Conservation (phyloP, 2,797 vertebrate genomes). For the Labeo calbasu region DNA sequence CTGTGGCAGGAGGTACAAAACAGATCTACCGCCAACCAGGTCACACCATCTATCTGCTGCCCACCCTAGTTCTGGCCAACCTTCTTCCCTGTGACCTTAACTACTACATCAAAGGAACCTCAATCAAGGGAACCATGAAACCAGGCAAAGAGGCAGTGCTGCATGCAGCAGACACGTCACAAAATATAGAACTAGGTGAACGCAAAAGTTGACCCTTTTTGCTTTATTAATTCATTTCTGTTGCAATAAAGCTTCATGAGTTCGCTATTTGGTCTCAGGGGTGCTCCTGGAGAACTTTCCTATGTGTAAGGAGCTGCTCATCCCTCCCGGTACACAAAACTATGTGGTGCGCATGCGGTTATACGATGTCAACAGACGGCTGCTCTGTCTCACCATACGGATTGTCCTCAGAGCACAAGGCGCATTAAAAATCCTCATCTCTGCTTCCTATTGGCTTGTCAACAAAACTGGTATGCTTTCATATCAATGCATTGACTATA, state of each 20-base stretch:
- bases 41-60: slow-evolving; percentile 92
- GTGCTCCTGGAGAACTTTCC: slow-evolving; percentile 92
- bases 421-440: slow-evolving; percentile 92
- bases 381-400: slow-evolving; percentile 91
- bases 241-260: neutral
- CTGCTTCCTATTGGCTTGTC: slow-evolving; percentile 93
- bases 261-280: slow-evolving; percentile 72
- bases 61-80: slow-evolving; percentile 92
- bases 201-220: no score
- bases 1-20: slow-evolving; percentile 85
- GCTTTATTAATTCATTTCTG: slow-evolving; percentile 8
- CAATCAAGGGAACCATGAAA: slow-evolving; percentile 88
- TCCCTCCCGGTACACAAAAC: slow-evolving; percentile 95
- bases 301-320: slow-evolving; percentile 92
- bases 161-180: slow-evolving; percentile 91
- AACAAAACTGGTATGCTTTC: slow-evolving; percentile 90
- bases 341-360: slow-evolving; percentile 94
- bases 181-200: slow-evolving; percentile 96
- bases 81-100: slow-evolving; percentile 93
- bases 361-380: slow-evolving; percentile 87
- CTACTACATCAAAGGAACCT: slow-evolving; percentile 90
- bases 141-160: slow-evolving; percentile 90
- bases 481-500: neutral
- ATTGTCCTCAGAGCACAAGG: slow-evolving; percentile 92
- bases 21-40: slow-evolving; percentile 96